A percentile compares a stretch with the other conserved stretches of the same genome.
These are phyloP conservation scores for Pagrus major DNA, from an alignment of 2,113 vertebrate species.

Conservation along the genomic window DNA sequence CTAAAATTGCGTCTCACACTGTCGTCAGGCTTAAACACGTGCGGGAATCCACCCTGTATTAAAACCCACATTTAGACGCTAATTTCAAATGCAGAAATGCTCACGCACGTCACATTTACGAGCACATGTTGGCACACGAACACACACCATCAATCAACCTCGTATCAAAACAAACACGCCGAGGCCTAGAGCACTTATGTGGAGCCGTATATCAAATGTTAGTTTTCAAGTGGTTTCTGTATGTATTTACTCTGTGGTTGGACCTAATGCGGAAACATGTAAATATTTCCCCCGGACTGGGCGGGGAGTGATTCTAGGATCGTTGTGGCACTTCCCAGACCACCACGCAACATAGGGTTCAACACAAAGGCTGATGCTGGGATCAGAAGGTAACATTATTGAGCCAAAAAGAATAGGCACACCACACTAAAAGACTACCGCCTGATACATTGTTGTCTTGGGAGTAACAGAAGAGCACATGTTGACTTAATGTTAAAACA, in stretches of 20 bases:
- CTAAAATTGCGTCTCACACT: not conserved
- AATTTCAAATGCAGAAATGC: not conserved
- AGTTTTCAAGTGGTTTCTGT: constrained; percentile 29
- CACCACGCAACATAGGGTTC: constrained; percentile 27
- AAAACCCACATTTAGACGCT: not conserved
- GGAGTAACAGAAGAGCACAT: not conserved
- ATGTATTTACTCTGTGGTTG: constrained; percentile 47
- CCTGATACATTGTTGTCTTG: not conserved
- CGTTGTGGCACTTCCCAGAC: constrained; percentile 36
- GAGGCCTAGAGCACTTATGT: constrained; percentile 25
- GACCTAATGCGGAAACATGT: constrained; percentile 37
- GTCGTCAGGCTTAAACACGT: constrained; percentile 21
- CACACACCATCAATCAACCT: constrained; percentile 19
- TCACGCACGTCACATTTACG: too few relatives aligned
- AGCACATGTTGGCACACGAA: not conserved
- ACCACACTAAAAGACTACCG: not conserved
- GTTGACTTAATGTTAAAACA: not conserved
- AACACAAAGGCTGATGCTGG: not conserved
- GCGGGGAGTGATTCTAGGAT: constrained; percentile 12
- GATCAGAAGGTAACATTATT: not conserved
- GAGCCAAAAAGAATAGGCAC: not conserved
- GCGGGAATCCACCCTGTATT: not conserved
- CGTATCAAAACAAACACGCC: constrained; percentile 24
- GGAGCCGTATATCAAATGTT: constrained; percentile 32
- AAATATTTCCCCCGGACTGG: constrained; percentile 47